Percentiles rank a stretch among this genome's conserved stretches.
Evolutionary conservation across 2,797 vertebrate species (phyloP).

Genomic region (Stomatorhinus walkeri): DNA sequence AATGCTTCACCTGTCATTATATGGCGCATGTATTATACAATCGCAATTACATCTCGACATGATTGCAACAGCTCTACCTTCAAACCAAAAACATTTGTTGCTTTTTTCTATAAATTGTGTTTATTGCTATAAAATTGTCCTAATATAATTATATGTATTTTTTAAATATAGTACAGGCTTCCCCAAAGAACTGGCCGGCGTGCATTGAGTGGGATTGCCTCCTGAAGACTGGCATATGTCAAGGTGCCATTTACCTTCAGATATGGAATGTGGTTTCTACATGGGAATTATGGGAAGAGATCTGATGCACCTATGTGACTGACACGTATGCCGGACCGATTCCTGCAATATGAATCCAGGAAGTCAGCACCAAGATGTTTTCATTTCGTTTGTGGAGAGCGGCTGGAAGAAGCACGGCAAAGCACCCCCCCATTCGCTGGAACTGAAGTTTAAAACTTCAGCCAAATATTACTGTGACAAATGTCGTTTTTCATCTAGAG

Average conservation of each 20-base stretch:
- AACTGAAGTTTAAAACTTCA: slow-evolving; percentile 52
- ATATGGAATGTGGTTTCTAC: not conserved
- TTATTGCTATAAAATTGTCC: not conserved
- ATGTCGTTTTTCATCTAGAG: slow-evolving; percentile 76
- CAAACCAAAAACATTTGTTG: not conserved
- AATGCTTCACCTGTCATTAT: not conserved
- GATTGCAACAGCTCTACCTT: not conserved
- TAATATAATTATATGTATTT: not conserved
- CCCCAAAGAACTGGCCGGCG: not conserved
- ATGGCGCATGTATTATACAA: not conserved
- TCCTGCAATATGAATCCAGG: slow-evolving; percentile 39
- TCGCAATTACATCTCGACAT: not conserved
- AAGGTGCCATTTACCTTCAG: not conserved
- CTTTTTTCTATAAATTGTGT: not conserved
- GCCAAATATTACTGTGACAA: slow-evolving; percentile 78
- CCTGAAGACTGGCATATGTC: not conserved
- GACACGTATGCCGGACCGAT: not conserved
- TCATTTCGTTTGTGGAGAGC: slow-evolving; percentile 40
- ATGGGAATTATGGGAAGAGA: not conserved
- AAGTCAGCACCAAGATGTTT: slow-evolving; percentile 38
- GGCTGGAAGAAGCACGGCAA: slow-evolving; percentile 20
- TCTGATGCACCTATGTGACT: not conserved
- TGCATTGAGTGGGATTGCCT: not conserved
- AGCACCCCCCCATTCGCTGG: slow-evolving; percentile 33
- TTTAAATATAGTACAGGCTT: not conserved